phyloP scores from a whole-genome alignment of 2,888 invertebrate species.

The Eupithecia exiguata region DNA sequence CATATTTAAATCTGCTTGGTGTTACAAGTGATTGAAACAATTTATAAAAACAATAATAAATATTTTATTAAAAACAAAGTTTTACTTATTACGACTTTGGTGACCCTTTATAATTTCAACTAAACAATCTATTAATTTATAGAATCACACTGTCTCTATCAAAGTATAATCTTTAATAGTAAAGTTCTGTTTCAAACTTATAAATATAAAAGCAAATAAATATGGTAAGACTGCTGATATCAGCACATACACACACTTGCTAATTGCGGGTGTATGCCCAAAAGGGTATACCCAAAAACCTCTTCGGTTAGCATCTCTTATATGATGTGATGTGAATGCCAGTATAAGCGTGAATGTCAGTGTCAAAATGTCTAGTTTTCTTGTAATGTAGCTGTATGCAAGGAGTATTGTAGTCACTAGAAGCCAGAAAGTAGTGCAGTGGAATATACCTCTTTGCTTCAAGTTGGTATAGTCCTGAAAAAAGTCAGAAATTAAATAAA shows the following conservation, averaged over 20 bases:
- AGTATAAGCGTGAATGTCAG: conserved; percentile 65
- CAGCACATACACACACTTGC: conserved; percentile 59
- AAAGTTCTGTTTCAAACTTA: conserved; percentile 50
- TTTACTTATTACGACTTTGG: not conserved
- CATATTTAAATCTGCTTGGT: not conserved
- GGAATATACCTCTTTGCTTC: conserved; percentile 68
- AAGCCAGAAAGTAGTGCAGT: conserved; percentile 69
- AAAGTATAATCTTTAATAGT: conserved; percentile 18
- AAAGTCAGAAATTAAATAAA: not conserved
- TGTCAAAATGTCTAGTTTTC: conserved; percentile 58
- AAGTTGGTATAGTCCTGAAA: conserved; percentile 64
- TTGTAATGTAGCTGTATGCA: conserved; percentile 57
- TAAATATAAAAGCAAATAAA: conserved; percentile 55
- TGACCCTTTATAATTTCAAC: not conserved
- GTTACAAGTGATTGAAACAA: not conserved
- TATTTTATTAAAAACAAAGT: not conserved
- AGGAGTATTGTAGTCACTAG: conserved; percentile 52
- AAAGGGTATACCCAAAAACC: conserved; percentile 73
- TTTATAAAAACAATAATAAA: not conserved
- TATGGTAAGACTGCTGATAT: conserved; percentile 59
- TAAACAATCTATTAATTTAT: not conserved
- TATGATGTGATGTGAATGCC: conserved; percentile 69
- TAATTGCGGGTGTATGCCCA: conserved; percentile 63
- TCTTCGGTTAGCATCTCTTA: conserved; percentile 68
- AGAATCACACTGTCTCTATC: conserved; percentile 87